These are phyloP conservation scores for Pseudococcus jackbeardsleyi DNA, from an alignment of 2,888 invertebrate species.

Conservation along the genomic window DNA sequence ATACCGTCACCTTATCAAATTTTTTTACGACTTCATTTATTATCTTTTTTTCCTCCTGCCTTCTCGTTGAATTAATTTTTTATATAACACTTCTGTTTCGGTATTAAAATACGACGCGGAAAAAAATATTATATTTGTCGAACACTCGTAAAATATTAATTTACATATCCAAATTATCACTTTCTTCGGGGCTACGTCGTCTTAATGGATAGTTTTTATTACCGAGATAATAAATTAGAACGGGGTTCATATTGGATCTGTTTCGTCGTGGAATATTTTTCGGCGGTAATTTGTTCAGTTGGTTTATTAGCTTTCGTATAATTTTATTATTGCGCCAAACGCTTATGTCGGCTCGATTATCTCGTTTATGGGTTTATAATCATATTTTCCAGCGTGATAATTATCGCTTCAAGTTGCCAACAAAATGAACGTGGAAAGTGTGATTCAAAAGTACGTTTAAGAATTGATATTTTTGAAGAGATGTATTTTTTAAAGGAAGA, in stretches of 20 bases:
- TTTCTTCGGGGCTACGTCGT: neutral
- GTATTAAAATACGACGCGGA: neutral
- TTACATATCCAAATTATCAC: conserved; percentile 36
- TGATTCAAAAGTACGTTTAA: neutral
- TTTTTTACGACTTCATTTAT: conserved; percentile 56
- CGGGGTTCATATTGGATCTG: neutral
- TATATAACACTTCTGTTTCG: conserved; percentile 28
- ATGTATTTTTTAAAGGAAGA: too few species aligned
- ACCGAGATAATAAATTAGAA: neutral
- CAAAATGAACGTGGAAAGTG: neutral
- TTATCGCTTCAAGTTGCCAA: neutral
- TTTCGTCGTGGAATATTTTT: neutral
- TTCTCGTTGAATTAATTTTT: conserved; percentile 28
- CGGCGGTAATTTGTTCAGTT: neutral
- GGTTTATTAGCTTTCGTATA: conserved; percentile 8
- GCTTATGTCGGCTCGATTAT: neutral
- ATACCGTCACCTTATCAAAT: conserved; percentile 46
- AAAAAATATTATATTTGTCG: neutral
- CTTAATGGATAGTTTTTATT: conserved; percentile 28
- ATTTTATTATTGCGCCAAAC: neutral
- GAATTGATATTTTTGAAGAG: too few species aligned
- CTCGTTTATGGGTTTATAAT: neutral
- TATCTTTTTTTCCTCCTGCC: conserved; percentile 47
- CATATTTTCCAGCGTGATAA: neutral
- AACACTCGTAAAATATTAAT: conserved; percentile 40